Conservation (phyloP, 2,797 vertebrate genomes). For the Bradypodion pumilum region DNA sequence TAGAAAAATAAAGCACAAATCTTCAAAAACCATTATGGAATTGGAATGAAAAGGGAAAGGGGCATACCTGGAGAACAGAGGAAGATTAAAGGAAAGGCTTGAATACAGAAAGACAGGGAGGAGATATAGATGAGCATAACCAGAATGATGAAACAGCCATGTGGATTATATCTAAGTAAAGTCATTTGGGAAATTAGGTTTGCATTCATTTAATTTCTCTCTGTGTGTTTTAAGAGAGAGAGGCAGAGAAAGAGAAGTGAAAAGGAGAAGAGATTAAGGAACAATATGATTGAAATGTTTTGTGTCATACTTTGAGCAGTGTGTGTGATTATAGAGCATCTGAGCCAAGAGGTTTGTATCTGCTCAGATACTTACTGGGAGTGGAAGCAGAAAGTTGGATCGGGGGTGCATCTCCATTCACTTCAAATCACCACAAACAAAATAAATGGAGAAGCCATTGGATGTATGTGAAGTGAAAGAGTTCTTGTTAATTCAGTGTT, state of each 20-base stretch:
- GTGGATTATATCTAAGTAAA: constrained; percentile 65
- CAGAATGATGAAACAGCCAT: constrained; percentile 58
- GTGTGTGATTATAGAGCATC: rapidly evolving
- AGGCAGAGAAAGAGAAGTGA: background rate
- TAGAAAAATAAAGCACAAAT: constrained; percentile 40
- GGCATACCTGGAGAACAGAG: constrained; percentile 52
- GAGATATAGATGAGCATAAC: constrained; percentile 52
- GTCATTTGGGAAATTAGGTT: constrained; percentile 58
- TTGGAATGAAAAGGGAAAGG: constrained; percentile 40
- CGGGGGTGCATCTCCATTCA: too few relatives aligned
- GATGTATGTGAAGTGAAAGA: too few relatives aligned
- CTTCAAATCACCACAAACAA: too few relatives aligned
- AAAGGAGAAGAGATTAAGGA: constrained; percentile 34
- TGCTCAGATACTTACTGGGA: too few relatives aligned
- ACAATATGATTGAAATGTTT: background rate
- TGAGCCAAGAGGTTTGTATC: background rate
- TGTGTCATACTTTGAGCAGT: rapidly evolving
- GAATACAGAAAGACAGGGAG: constrained; percentile 50
- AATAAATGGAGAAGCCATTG: too few relatives aligned
- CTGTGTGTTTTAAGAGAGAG: background rate
- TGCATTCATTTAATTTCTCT: constrained; percentile 48
- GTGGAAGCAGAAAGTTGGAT: too few relatives aligned
- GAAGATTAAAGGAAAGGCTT: constrained; percentile 54
- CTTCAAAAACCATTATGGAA: constrained; percentile 55
- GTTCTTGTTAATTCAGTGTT: too few relatives aligned